Base-by-base conservation (phyloP, 92 coral and sea anemone genomes). In the Pocillopora grandis region DNA sequence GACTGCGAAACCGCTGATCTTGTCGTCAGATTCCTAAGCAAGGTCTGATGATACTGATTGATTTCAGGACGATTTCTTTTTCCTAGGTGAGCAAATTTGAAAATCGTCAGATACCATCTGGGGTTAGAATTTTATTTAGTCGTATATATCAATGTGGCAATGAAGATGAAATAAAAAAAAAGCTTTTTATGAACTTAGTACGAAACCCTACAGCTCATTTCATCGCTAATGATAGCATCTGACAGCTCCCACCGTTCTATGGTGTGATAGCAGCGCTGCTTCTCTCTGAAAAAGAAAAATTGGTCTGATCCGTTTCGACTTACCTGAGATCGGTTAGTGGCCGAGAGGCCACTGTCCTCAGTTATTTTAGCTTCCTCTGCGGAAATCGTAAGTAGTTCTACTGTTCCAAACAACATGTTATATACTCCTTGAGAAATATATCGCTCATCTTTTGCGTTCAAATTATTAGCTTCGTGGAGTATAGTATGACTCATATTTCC, bases 1-100 rank as follows among this genome's bases (percentile, higher is more conserved):
- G n/a, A n/a, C n/a, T n/a, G n/a, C n/a, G n/a, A n/a, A n/a, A 80
- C 76, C 15, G 84, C 84, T n/a, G 19, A 16, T 21, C 84, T 80
- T 33, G 76, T 49, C 65, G 67, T 31, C 31, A 80, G 2, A 13
- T 58, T 58, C 7, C 12, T 69, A 67, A 80, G 76, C 58, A 80
- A 18, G 3, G 76, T 80, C 21, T 68, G 8, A 68, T 58, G 17
- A 80, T 56, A 58, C 19, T 31, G 15, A 68, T 35, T 7, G 84
- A 21, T 58, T 80, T 69, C 10, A 80, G 16, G 16, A 80, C 69
- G 20, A 58, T 58, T 27, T 80, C 84, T 59, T 55, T 69, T 16
- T 10, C 49, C 84, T 80, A 20, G 56, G 27, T 31, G 21, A 66
- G 56, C 52, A 68, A 68, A 75, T 1, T 13, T 9, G 15, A 36